Conservation (phyloP, 2,888 invertebrate genomes). For the Lasioglossum marginatum region DNA sequence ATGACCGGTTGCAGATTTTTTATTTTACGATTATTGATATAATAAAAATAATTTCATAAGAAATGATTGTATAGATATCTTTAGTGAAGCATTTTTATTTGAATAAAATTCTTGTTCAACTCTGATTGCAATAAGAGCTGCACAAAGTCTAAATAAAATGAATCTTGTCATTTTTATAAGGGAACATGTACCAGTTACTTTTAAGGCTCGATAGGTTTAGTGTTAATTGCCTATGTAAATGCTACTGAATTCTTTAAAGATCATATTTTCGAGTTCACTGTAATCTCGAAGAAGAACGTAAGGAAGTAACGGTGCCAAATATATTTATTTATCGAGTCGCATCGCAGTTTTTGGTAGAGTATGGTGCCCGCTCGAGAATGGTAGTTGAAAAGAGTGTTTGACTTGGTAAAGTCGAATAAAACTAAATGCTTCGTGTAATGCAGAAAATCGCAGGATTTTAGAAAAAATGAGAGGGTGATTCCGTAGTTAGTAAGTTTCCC, state of each 20-base stretch:
- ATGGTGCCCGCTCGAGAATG: neutral
- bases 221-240: too few relatives aligned
- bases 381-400: constrained; percentile 23
- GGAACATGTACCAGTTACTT: too few relatives aligned
- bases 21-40: too few relatives aligned
- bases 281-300: neutral
- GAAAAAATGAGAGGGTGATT: constrained; percentile 1
- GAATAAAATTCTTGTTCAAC: too few relatives aligned
- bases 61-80: too few relatives aligned
- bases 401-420: neutral
- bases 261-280: neutral
- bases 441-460: neutral
- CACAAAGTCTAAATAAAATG: too few relatives aligned
- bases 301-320: neutral
- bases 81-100: too few relatives aligned
- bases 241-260: neutral
- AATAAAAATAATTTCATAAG: too few relatives aligned
- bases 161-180: too few relatives aligned
- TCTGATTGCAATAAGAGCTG: too few relatives aligned
- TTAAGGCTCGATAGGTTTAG: too few relatives aligned
- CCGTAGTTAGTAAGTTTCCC: constrained; percentile 15
- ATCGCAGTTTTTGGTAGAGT: neutral
- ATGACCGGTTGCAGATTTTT: too few relatives aligned
- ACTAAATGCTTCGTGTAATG: constrained; percentile 13
- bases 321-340: neutral